phyloP scores from a whole-genome alignment of 2,888 invertebrate species.

The Branchipolynoe longqiensis region DNA sequence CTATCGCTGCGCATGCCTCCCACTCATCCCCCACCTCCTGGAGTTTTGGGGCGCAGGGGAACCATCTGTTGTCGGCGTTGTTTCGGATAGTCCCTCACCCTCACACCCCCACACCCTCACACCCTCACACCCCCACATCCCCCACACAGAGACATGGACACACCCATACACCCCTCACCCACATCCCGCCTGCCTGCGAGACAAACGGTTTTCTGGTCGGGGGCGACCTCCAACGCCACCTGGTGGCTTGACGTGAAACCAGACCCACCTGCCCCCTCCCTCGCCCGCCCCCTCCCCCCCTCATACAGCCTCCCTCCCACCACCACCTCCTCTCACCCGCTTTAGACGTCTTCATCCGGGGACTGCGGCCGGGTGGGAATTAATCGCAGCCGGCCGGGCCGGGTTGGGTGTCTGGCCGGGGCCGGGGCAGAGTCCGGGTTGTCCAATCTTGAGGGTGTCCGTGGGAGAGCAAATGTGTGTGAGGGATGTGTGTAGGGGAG shows the following conservation, averaged over 20 bases:
- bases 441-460: too few relatives aligned
- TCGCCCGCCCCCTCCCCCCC: too few relatives aligned
- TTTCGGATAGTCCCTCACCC: not conserved
- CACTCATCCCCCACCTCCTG: not conserved
- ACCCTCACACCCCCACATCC: too few relatives aligned
- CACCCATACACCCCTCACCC: too few relatives aligned
- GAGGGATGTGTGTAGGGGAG: too few relatives aligned
- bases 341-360: slow-evolving; percentile 34
- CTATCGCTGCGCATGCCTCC: not conserved
- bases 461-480: too few relatives aligned
- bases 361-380: not conserved
- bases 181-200: too few relatives aligned
- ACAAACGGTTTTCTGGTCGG: slow-evolving; percentile 17
- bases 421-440: too few relatives aligned
- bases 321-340: too few relatives aligned
- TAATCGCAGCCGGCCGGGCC: slow-evolving; percentile 2
- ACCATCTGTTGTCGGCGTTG: slow-evolving; percentile 10
- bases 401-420: not conserved
- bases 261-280: slow-evolving; percentile 10
- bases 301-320: too few relatives aligned
- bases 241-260: slow-evolving; percentile 20
- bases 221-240: slow-evolving; percentile 15
- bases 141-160: too few relatives aligned
- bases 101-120: too few relatives aligned
- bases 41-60: not conserved